Base-by-base conservation (phyloP, 2,113 vertebrate genomes). In the Tachuris rubrigastra region DNA sequence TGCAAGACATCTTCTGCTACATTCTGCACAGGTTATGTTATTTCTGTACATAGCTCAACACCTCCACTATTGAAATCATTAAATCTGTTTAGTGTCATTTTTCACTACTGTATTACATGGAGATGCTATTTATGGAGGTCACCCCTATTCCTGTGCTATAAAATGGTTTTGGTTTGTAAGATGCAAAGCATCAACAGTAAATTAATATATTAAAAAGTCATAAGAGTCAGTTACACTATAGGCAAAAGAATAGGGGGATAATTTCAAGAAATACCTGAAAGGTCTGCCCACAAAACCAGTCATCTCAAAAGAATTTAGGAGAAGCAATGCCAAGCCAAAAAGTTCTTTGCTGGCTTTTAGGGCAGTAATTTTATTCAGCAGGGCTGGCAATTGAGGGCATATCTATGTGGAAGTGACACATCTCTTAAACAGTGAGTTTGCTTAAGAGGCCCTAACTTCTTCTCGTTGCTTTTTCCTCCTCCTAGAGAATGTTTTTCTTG, bases 401-500 rank as follows among this genome's bases (percentile, higher is more conserved):
- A 72, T 35, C 73, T 86, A 9, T 68, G 53, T 67, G 24, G 53
- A 49, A 53, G 25, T 87, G 30, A 72, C 28, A 56, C 20, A 35
- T 16, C 33, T 88, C 49, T 82, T 68, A 84, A 88, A 91, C 21
- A 42, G 10, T 79, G 28, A 50, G 25, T 72, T 89, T 69, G 25
- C 41, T 74, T 92, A 77, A 56, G 60, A 69, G 79, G 52, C 12
- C 27, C 92, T 98, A 89, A 98, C 78, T 87, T 84, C 78, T 87
- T 83, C 4, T 95, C 78, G 12, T 86, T 95, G 47, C n/a, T 85
- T 97, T 97, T 97, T 97, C 85, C 78, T 95, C 60, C 94, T 96
- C 74, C 52, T 97, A 99, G 99, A 98, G 91, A 99, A 97, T 95
- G 82, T 98, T 90, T 98, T 97, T 95, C 95, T 93, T 95, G 98